Conservation (phyloP, 2,888 invertebrate species). For the Nowickia ferox region DNA sequence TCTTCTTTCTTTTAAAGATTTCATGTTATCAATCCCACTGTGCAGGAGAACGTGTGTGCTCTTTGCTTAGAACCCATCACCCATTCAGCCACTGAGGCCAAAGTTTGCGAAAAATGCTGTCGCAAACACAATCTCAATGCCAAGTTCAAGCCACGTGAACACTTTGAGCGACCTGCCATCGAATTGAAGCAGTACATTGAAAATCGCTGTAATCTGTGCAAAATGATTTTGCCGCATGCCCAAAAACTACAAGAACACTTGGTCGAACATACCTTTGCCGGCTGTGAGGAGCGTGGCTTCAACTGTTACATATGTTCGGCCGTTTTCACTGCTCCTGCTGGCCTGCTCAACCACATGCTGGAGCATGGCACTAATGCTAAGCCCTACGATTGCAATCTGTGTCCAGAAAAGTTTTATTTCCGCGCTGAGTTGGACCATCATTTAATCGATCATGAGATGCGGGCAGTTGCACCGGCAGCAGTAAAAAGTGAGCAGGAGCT, state of each 20-base stretch:
- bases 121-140: conserved; percentile 83
- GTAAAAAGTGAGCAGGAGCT: conserved; percentile 52
- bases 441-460: conserved; percentile 85
- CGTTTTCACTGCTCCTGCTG: conserved; percentile 92
- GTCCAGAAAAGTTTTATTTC: conserved; percentile 94
- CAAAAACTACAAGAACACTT: conserved; percentile 93
- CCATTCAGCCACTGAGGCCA: conserved; percentile 81
- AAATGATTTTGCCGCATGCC: conserved; percentile 90
- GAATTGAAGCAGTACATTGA: conserved; percentile 78
- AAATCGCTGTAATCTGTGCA: conserved; percentile 89
- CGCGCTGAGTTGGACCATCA: conserved; percentile 96
- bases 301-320: conserved; percentile 95
- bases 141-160: conserved; percentile 74
- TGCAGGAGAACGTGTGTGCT: conserved; percentile 84
- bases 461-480: conserved; percentile 67
- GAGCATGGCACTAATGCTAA: conserved; percentile 92
- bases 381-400: conserved; percentile 93
- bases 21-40: conserved; percentile 82
- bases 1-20: conserved; percentile 76
- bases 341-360: conserved; percentile 91
- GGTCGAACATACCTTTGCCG: conserved; percentile 96
- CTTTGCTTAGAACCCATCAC: conserved; percentile 85
- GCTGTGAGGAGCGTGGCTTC: conserved; percentile 89
- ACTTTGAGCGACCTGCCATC: conserved; percentile 50
- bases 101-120: conserved; percentile 90